Percentiles rank a stretch among this genome's conserved stretches.
These are phyloP conservation scores for Isichthys henryi DNA, from an alignment of 2,113 vertebrate species.

Conservation along the genomic window DNA sequence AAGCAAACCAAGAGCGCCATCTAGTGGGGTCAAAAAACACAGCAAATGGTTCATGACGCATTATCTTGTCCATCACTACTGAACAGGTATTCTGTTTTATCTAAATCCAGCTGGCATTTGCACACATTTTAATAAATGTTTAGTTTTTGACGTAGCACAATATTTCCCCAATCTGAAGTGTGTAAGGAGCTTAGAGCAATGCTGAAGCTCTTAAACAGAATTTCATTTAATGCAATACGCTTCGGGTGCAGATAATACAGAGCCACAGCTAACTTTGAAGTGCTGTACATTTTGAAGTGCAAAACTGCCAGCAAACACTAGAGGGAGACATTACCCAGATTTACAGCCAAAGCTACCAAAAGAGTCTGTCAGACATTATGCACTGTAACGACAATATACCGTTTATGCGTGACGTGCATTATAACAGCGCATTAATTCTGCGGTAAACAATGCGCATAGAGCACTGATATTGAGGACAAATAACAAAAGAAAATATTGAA, in stretches of 20 bases:
- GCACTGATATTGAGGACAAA: neutral
- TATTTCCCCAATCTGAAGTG: neutral
- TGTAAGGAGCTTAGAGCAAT: neutral
- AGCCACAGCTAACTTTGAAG: neutral
- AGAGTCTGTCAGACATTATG: neutral
- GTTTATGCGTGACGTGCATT: neutral
- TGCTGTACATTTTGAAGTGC: neutral
- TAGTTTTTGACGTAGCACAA: neutral
- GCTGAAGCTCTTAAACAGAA: neutral
- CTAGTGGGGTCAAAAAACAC: neutral
- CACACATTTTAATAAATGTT: neutral
- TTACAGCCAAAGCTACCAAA: neutral
- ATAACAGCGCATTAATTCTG: neutral
- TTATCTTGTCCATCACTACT: neutral
- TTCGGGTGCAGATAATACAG: neutral
- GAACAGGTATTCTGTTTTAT: neutral
- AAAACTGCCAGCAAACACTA: neutral
- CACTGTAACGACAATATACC: neutral
- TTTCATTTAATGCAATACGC: neutral
- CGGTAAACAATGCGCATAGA: neutral
- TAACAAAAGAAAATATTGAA: neutral
- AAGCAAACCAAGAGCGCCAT: neutral
- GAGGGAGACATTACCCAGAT: neutral
- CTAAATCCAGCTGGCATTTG: neutral
- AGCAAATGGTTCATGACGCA: neutral